phyloP scores from a whole-genome alignment of 2,797 vertebrate genomes.

The Mycteria americana region DNA sequence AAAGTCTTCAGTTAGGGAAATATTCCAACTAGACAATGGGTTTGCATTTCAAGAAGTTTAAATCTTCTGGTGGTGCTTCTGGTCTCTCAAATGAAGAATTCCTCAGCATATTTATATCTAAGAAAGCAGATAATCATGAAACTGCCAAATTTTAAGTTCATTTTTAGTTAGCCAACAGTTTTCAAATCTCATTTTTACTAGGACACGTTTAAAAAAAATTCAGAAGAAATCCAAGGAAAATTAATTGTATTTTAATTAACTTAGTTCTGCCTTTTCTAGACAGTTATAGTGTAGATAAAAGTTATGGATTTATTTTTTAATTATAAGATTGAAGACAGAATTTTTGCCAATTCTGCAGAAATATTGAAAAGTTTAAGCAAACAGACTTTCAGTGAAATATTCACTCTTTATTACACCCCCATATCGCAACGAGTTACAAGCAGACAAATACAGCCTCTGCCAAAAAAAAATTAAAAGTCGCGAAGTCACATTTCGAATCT shows the following conservation, averaged over 20 bases:
- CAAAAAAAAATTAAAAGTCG: neutral
- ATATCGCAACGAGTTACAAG: neutral
- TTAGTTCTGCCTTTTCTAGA: neutral
- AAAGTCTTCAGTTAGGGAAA: neutral
- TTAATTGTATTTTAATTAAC: conserved; percentile 9
- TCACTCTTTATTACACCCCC: neutral
- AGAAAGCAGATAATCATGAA: neutral
- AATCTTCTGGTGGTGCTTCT: neutral
- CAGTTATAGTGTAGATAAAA: neutral
- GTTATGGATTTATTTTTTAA: neutral
- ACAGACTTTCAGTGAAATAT: neutral
- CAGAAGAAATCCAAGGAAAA: neutral
- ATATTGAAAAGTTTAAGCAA: neutral
- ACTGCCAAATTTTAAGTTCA: neutral
- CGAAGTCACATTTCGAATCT: neutral
- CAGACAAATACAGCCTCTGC: neutral
- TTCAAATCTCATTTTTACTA: neutral
- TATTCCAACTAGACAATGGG: neutral
- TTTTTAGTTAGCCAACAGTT: neutral
- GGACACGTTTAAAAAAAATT: neutral
- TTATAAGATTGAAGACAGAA: neutral
- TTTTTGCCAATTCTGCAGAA: neutral
- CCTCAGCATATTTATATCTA: neutral
- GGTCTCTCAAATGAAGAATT: neutral
- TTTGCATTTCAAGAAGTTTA: neutral